Base-by-base conservation (phyloP, 2,888 invertebrate genomes). In the Eledone cirrhosa region DNA sequence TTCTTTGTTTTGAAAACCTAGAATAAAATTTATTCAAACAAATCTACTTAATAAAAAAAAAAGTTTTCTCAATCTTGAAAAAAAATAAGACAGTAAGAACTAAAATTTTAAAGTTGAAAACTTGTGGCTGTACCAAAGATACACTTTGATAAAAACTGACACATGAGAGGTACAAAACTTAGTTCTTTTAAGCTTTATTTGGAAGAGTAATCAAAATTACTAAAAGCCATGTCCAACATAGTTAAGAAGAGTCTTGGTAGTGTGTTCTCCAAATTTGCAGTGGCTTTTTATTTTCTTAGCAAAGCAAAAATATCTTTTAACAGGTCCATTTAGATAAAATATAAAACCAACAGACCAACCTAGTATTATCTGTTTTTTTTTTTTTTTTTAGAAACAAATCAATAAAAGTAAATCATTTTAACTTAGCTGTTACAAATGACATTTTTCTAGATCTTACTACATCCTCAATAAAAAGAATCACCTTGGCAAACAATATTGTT, bases 161-260 rank as follows among this genome's bases (percentile, higher is more conserved):
- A 33, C 69, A 16, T 22, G 22, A 19, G 29, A 27, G 33, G 5
- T 33, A 41, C 41, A 41, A 33, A 31, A n/a, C 69, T 69, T 69
- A 69, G 33, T 33, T 33, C 31, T 33, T 69, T 69, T 31, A 69
- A 69, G 69, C 31, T 69, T 69, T 69, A 69, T 69, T 69, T 31
- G 31, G 33, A 22, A 33, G 33, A 27, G 22, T 22, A 69, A 22
- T 27, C 31, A 69, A 33, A 19, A 65, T 69, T 24, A 69, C 69
- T 69, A 69, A 69, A 31, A 69, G 69, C 69, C 31, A 69, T 24
- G 29, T 65, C 29, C 27, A 65, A 65, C 14, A 16, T 31, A 19
- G 69, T 33, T 14, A 24, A 69, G 33, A 69, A 31, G n/a, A 69
- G 33, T 22, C 31, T 22, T 8, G 33, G 33, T 11, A 31, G 19